phyloP scores from a whole-genome alignment of 1,140 invertebrate species.

The Procambarus clarkii region DNA sequence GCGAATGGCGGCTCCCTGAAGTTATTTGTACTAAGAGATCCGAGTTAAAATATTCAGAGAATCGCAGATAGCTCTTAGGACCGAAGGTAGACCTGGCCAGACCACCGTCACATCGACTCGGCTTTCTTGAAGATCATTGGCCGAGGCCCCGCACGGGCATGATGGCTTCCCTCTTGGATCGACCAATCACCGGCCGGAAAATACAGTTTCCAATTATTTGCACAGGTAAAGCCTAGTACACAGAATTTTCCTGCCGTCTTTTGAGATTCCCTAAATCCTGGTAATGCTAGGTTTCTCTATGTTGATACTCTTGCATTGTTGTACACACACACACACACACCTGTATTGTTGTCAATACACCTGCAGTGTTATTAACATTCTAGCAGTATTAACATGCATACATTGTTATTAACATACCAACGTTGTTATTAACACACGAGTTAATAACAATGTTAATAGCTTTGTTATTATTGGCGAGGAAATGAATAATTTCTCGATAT shows the following conservation, averaged over 20 bases:
- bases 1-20: not conserved
- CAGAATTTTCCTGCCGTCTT: conserved; percentile 17
- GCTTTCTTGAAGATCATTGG: conserved; percentile 35
- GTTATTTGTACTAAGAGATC: conserved; percentile 5
- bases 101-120: not conserved
- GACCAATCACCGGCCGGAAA: conserved; percentile 11
- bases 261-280: not conserved
- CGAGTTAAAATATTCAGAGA: conserved; percentile 21
- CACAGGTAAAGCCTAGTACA: conserved; percentile 14
- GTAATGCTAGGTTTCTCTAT: not conserved
- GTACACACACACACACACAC: too few species aligned
- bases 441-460: too few species aligned
- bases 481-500: too few species aligned
- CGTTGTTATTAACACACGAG: too few species aligned
- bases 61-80: conserved; percentile 26
- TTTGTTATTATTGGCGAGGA: too few species aligned
- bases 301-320: too few species aligned
- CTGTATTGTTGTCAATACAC: conserved; percentile 4
- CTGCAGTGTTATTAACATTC: conserved; percentile 5
- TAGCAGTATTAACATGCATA: too few species aligned
- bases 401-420: too few species aligned
- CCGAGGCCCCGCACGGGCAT: conserved; percentile 4
- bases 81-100: conserved; percentile 12
- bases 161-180: not conserved
- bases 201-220: conserved; percentile 24